Evolutionary conservation across 2,797 vertebrate genomes (phyloP).

Genomic region (Pelodytes ibericus): DNA sequence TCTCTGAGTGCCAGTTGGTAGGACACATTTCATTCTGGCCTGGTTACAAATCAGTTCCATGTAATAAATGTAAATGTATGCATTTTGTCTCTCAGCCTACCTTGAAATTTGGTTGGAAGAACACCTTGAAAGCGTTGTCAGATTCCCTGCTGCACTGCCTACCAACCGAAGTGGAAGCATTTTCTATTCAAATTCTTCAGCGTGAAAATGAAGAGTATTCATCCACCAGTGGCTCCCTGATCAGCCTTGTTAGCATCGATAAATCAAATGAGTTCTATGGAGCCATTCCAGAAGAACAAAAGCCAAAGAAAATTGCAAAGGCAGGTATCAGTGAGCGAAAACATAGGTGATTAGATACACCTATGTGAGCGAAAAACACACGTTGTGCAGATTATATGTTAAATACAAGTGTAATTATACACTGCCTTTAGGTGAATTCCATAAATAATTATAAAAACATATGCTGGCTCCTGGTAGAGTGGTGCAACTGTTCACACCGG

Average conservation of each 20-base stretch:
- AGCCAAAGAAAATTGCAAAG: slow-evolving; percentile 87
- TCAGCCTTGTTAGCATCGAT: slow-evolving; percentile 67
- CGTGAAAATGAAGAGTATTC: slow-evolving; percentile 77
- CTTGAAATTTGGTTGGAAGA: slow-evolving; percentile 89
- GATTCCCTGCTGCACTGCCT: slow-evolving; percentile 83
- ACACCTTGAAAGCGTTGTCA: slow-evolving; percentile 80
- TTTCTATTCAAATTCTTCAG: slow-evolving; percentile 81
- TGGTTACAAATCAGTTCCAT: not conserved
- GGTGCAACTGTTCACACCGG: no score
- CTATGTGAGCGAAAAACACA: no score
- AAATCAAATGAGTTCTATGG: slow-evolving; percentile 68
- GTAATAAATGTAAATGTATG: slow-evolving; percentile 55
- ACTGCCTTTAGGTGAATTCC: no score
- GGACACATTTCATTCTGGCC: not conserved
- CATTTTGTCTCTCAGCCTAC: slow-evolving; percentile 64
- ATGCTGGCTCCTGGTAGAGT: no score
- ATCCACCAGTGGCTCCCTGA: slow-evolving; percentile 63
- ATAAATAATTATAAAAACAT: no score
- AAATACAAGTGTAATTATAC: no score
- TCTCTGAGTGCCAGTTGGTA: not conserved
- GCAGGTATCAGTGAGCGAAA: slow-evolving; percentile 71
- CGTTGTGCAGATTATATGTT: no score
- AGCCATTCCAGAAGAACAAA: slow-evolving; percentile 73
- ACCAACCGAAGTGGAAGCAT: slow-evolving; percentile 81
- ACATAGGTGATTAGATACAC: not conserved